phyloP scores from a whole-genome alignment of 2,888 invertebrate genomes.

The Ceriagrion tenellum region DNA sequence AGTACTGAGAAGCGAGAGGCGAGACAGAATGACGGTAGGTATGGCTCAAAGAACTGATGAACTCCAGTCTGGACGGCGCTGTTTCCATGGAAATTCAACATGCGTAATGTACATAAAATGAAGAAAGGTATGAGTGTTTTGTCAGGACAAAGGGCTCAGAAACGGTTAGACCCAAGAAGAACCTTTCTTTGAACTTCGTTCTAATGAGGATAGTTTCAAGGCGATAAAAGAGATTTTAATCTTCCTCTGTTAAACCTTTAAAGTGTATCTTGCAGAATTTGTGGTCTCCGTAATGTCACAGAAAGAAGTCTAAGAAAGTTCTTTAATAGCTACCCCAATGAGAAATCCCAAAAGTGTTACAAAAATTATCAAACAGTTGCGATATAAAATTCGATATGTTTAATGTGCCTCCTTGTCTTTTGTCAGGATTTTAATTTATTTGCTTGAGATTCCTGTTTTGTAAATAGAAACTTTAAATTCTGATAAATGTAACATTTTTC shows the following conservation, averaged over 20 bases:
- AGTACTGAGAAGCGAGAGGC: not conserved
- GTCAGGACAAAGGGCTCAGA: not conserved
- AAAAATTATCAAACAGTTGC: no score
- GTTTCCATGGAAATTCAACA: not conserved
- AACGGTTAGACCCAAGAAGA: not conserved
- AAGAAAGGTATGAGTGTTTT: not conserved
- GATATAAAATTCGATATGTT: no score
- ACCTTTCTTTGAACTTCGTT: not conserved
- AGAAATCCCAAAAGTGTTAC: no score
- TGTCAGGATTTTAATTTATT: no score
- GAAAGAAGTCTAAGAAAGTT: not conserved
- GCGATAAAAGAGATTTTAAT: not conserved
- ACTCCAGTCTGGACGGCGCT: not conserved
- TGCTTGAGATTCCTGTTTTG: no score
- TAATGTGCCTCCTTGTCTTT: no score
- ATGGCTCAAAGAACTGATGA: not conserved
- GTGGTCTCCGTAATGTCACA: no score
- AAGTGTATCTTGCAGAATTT: not conserved
- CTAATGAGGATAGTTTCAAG: not conserved
- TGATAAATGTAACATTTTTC: no score
- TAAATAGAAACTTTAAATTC: no score
- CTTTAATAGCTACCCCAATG: no score
- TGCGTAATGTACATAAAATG: not conserved
- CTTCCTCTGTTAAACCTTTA: not conserved
- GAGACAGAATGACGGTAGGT: not conserved